Percentiles rank a stretch among this genome's conserved stretches.
These are phyloP conservation scores for Stegana nigrithorax DNA, from an alignment of 2,888 invertebrate genomes.

Conservation along the genomic window DNA sequence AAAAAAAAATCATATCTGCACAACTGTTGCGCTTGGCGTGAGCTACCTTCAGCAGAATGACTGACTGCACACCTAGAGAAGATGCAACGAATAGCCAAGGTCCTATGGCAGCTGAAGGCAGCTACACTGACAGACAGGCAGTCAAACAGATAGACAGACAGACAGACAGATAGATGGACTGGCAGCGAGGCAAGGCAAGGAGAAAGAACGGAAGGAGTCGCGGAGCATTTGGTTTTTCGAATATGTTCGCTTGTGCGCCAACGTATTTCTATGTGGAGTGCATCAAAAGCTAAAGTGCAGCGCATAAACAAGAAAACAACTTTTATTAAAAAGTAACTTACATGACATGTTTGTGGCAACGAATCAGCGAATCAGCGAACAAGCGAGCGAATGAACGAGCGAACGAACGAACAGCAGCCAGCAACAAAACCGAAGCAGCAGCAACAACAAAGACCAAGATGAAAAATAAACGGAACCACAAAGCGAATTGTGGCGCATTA, in stretches of 20 bases:
- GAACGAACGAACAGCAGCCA: not conserved
- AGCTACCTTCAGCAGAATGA: not conserved
- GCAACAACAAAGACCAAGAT: not conserved
- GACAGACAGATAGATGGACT: constrained; percentile 28
- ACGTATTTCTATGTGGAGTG: too few species aligned
- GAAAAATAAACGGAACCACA: constrained; percentile 35
- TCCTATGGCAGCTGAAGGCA: constrained; percentile 29
- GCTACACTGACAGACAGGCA: constrained; percentile 7
- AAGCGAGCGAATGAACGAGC: not conserved
- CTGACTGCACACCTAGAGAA: not conserved
- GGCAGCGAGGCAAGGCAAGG: not conserved
- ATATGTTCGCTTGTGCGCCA: too few species aligned
- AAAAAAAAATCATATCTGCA: constrained; percentile 5
- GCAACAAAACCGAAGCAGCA: not conserved
- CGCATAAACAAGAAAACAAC: constrained; percentile 25
- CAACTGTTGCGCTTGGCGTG: constrained; percentile 30
- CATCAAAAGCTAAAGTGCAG: not conserved
- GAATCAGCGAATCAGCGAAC: not conserved
- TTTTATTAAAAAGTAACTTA: constrained; percentile 35
- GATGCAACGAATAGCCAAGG: constrained; percentile 27
- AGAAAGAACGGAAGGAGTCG: not conserved
- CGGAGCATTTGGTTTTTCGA: too few species aligned
- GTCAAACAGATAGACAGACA: constrained; percentile 15
- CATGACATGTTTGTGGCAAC: constrained; percentile 19
- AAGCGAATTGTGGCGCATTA: constrained; percentile 20